Evolutionary conservation across 2,797 vertebrate genomes (phyloP).

Genomic region (Siniperca scherzeri): DNA sequence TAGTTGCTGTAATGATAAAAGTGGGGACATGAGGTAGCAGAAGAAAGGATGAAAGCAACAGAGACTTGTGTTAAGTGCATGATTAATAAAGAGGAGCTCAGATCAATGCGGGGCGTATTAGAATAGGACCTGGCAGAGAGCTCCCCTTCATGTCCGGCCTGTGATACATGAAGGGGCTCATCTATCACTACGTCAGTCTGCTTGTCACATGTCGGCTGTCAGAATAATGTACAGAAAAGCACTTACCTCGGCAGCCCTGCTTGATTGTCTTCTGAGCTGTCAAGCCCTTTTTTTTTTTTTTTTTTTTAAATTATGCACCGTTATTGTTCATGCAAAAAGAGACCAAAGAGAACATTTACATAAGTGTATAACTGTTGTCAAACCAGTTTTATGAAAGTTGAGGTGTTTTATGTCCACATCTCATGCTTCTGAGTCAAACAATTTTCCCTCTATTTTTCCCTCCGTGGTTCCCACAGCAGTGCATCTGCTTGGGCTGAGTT

Average conservation of each 20-base stretch:
- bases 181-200: slow-evolving; percentile 53
- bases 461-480: slow-evolving; percentile 22
- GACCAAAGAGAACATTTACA: slow-evolving; percentile 39
- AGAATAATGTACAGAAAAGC: slow-evolving; percentile 51
- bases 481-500: slow-evolving; percentile 26
- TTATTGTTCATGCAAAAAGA: slow-evolving; percentile 52
- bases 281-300: slow-evolving; percentile 22
- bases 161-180: slow-evolving; percentile 65
- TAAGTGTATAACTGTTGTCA: slow-evolving; percentile 39
- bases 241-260: slow-evolving; percentile 45
- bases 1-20: slow-evolving; percentile 69
- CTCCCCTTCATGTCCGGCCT: slow-evolving; percentile 69
- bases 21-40: slow-evolving; percentile 50
- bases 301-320: slow-evolving; percentile 3
- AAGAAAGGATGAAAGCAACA: slow-evolving; percentile 70
- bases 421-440: slow-evolving; percentile 22
- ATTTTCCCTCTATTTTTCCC: slow-evolving; percentile 9
- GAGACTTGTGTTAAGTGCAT: slow-evolving; percentile 71
- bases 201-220: slow-evolving; percentile 48
- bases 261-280: slow-evolving; percentile 56
- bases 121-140: slow-evolving; percentile 57
- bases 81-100: slow-evolving; percentile 73
- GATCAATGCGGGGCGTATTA: slow-evolving; percentile 66
- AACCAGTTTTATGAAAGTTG: slow-evolving; percentile 37
- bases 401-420: slow-evolving; percentile 34